These are phyloP conservation scores for Zaprionus taronus DNA, from an alignment of 1,140 invertebrate species.

Conservation along the genomic window DNA sequence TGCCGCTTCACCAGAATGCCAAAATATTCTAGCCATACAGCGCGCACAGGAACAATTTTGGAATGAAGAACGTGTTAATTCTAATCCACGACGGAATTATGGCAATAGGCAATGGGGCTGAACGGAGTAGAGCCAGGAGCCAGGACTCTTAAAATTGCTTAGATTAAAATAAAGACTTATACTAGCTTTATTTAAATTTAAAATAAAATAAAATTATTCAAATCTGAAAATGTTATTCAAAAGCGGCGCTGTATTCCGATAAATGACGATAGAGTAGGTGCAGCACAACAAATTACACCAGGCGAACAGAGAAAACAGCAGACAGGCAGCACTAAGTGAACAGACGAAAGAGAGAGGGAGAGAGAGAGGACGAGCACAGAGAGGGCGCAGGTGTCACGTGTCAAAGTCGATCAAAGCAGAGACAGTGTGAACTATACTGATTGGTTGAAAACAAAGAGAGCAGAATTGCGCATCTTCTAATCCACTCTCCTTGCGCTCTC, in stretches of 20 bases:
- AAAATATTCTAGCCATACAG: conserved; percentile 25
- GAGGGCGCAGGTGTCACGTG: no score
- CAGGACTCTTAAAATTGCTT: not conserved
- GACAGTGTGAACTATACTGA: no score
- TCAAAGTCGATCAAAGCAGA: no score
- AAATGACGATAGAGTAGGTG: not conserved
- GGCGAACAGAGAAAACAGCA: no score
- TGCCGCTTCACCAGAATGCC: conserved; percentile 42
- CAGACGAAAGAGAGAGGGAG: no score
- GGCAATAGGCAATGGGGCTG: conserved; percentile 25
- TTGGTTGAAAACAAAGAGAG: no score
- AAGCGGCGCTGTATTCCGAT: not conserved
- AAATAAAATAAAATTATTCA: not conserved
- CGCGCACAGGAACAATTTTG: conserved; percentile 33
- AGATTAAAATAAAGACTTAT: conserved; percentile 6
- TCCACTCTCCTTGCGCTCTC: no score
- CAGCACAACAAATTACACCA: no score
- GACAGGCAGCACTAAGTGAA: no score
- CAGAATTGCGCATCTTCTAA: no score
- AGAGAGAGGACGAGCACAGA: no score
- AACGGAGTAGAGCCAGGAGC: not conserved
- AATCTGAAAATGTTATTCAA: not conserved
- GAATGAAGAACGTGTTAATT: conserved; percentile 22
- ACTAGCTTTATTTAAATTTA: conserved; percentile 11
- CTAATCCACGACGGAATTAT: conserved; percentile 20